Percentiles rank a stretch among this genome's conserved stretches.
Evolutionary conservation across 2,797 vertebrate species (phyloP).

Genomic region (Neosilurus mollespiculum): DNA sequence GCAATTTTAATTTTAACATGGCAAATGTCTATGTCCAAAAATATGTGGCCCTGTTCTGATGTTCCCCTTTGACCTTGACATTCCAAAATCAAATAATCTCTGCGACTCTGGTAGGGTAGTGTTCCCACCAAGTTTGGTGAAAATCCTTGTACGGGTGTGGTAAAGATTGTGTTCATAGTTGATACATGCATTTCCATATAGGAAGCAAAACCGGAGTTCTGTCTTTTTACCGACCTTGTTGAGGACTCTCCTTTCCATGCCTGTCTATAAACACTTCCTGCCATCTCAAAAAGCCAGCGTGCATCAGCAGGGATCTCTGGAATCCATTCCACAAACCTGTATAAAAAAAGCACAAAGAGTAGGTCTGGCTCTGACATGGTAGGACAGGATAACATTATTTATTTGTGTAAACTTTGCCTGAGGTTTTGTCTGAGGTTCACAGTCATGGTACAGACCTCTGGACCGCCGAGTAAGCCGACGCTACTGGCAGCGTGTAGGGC

Average conservation of each 20-base stretch:
- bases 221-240: constrained; percentile 36
- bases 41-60: no score
- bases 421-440: background rate
- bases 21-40: no score
- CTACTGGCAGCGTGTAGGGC: constrained; percentile 86
- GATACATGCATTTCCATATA: background rate
- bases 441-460: constrained; percentile 72
- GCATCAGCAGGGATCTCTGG: constrained; percentile 84
- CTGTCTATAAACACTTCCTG: constrained; percentile 56
- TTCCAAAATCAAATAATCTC: no score
- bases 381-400: no score
- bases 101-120: background rate
- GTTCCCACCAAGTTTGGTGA: no score
- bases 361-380: no score
- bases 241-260: constrained; percentile 59
- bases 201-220: background rate
- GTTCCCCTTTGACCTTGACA: no score
- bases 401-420: background rate
- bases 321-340: constrained; percentile 86
- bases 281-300: constrained; percentile 78
- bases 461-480: constrained; percentile 76
- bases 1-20: no score
- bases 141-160: no score
- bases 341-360: background rate
- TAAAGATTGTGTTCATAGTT: no score